Percentiles rank a stretch among this genome's conserved stretches.
These are phyloP conservation scores for Pungitius pungitius DNA, from an alignment of 2,113 vertebrate genomes.

Conservation along the genomic window DNA sequence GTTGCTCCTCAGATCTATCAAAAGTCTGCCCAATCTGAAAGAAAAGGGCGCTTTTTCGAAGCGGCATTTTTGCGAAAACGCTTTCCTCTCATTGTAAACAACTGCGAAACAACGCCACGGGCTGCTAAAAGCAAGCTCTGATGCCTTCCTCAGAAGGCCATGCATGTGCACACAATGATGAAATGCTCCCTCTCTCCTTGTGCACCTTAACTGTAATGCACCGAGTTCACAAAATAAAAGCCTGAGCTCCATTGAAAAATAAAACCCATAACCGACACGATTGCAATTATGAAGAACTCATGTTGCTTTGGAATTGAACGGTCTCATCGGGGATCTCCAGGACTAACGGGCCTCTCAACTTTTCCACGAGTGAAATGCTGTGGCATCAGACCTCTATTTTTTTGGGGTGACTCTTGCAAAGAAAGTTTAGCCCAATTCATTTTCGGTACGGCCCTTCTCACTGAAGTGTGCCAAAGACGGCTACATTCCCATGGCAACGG, in stretches of 20 bases:
- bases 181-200: not conserved
- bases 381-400: conserved; percentile 53
- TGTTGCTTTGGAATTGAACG: conserved; percentile 69
- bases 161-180: conserved; percentile 17
- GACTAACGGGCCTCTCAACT: conserved; percentile 70
- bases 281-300: conserved; percentile 32
- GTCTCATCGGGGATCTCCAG: conserved; percentile 66
- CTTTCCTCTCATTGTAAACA: not conserved
- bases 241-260: not conserved
- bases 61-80: too few species aligned
- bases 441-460: too few species aligned
- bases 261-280: conserved; percentile 15
- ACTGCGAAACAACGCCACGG: too few species aligned
- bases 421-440: too few species aligned
- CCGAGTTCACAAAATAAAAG: not conserved
- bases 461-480: too few species aligned
- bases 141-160: conserved; percentile 7
- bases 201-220: not conserved
- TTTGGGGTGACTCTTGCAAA: conserved; percentile 51
- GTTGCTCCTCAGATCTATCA: not conserved
- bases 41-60: not conserved
- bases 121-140: too few species aligned
- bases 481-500: too few species aligned
- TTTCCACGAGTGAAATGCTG: conserved; percentile 69
- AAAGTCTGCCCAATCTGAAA: not conserved